These are phyloP conservation scores for Phycodurus eques DNA, from an alignment of 2,113 vertebrate genomes.

Conservation along the genomic window DNA sequence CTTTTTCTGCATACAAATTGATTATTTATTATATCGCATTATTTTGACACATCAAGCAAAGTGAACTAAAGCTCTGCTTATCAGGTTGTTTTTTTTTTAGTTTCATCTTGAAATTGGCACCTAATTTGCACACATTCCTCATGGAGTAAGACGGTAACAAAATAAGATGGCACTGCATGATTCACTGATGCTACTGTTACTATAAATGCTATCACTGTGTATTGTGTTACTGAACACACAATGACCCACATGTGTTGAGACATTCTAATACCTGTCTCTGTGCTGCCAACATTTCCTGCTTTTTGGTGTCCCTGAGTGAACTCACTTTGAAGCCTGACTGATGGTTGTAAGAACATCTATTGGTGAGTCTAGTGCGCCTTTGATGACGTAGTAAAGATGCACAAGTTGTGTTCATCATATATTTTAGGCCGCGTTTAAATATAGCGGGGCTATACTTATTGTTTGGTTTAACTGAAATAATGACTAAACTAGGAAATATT, in stretches of 20 bases:
- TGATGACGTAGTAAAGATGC: conserved; percentile 9
- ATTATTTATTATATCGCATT: too few relatives aligned
- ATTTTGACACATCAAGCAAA: too few relatives aligned
- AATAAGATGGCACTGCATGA: too few relatives aligned
- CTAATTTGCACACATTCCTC: neutral
- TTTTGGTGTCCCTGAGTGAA: conserved; percentile 37
- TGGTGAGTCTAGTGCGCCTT: conserved; percentile 7
- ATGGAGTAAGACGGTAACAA: neutral
- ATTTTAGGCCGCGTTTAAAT: neutral
- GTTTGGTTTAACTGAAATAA: neutral
- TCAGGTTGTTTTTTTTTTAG: neutral
- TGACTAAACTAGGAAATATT: neutral
- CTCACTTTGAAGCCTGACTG: conserved; percentile 33
- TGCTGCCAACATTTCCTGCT: conserved; percentile 8
- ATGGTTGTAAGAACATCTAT: conserved; percentile 30
- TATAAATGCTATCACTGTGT: conserved; percentile 22
- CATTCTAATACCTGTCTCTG: conserved; percentile 23
- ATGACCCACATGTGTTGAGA: conserved; percentile 4
- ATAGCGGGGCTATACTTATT: neutral
- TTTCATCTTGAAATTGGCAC: neutral
- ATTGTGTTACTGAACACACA: conserved; percentile 21
- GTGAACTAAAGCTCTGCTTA: too few relatives aligned
- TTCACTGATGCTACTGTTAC: conserved; percentile 26
- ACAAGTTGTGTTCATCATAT: neutral
- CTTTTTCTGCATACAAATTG: too few relatives aligned